Conservation (phyloP, 2,797 vertebrate genomes). For the Sandelia bainsii region DNA sequence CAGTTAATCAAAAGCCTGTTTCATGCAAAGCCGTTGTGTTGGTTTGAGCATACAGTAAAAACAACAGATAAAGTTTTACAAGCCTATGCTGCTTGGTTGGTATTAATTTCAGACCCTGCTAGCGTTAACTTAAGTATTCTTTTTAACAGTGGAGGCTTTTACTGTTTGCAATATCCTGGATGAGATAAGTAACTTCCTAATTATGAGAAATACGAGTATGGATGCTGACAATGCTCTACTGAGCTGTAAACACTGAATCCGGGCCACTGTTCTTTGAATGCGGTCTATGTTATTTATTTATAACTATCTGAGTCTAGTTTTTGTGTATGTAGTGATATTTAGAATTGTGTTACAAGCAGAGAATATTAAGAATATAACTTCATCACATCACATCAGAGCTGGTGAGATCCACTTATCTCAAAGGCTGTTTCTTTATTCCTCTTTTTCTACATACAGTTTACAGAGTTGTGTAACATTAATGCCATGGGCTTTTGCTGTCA, state of each 20-base stretch:
- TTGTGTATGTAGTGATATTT: neutral
- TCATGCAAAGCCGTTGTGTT: slow-evolving; percentile 50
- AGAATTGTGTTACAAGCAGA: neutral
- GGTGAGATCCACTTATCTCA: neutral
- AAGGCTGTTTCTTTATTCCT: neutral
- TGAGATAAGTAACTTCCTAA: neutral
- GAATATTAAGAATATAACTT: neutral
- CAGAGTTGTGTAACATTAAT: slow-evolving; percentile 3
- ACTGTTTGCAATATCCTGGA: neutral
- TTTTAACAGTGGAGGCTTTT: slow-evolving; percentile 9
- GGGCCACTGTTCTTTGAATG: slow-evolving; percentile 22
- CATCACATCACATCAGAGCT: neutral
- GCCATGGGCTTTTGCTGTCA: neutral
- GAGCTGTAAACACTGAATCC: slow-evolving; percentile 13
- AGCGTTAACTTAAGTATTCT: slow-evolving; percentile 6
- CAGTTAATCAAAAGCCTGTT: slow-evolving; percentile 55
- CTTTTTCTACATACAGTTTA: neutral
- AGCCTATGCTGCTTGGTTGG: slow-evolving; percentile 18
- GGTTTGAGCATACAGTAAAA: slow-evolving; percentile 33
- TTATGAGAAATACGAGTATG: neutral
- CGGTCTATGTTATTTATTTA: neutral
- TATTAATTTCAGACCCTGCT: slow-evolving; percentile 24
- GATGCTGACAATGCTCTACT: neutral
- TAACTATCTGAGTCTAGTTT: slow-evolving; percentile 3
- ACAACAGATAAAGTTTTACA: slow-evolving; percentile 53